phyloP scores from a whole-genome alignment of 2,797 vertebrate species.

The Botia kubotai region DNA sequence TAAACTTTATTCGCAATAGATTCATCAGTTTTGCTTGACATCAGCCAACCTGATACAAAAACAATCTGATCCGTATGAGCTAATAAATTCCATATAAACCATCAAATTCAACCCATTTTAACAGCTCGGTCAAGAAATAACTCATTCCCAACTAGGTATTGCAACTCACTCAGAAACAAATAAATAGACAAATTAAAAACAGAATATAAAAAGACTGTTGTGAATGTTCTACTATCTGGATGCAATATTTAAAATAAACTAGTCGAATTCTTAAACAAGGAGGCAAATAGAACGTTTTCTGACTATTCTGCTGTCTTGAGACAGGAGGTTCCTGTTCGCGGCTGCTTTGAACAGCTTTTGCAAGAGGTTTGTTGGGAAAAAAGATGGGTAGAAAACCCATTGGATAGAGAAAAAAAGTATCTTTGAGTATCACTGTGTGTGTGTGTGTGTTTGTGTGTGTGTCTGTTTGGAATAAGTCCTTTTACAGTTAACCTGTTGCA shows the following conservation, averaged over 20 bases:
- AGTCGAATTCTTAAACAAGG: background rate
- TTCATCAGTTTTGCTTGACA: background rate
- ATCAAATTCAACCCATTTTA: background rate
- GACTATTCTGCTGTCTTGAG: background rate
- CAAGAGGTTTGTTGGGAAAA: background rate
- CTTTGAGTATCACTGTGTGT: background rate
- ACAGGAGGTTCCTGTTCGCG: background rate
- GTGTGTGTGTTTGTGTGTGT: background rate
- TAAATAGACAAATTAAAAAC: too few species aligned
- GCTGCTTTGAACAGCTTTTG: background rate
- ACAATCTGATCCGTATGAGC: slow-evolving; percentile 1
- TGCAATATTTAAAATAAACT: background rate
- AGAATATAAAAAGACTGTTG: too few species aligned
- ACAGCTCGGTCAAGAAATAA: background rate
- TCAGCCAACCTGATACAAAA: background rate
- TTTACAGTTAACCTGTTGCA: slow-evolving; percentile 18
- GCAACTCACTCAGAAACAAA: too few species aligned
- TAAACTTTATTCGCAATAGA: background rate
- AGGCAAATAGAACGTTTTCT: background rate
- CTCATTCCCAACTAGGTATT: background rate
- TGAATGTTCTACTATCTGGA: background rate
- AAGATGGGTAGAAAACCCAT: background rate
- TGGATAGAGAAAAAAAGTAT: background rate
- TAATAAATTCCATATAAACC: background rate
- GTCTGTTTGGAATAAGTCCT: slow-evolving; percentile 12